phyloP scores from a whole-genome alignment of 2,113 vertebrate species.

The Nibea coibor region DNA sequence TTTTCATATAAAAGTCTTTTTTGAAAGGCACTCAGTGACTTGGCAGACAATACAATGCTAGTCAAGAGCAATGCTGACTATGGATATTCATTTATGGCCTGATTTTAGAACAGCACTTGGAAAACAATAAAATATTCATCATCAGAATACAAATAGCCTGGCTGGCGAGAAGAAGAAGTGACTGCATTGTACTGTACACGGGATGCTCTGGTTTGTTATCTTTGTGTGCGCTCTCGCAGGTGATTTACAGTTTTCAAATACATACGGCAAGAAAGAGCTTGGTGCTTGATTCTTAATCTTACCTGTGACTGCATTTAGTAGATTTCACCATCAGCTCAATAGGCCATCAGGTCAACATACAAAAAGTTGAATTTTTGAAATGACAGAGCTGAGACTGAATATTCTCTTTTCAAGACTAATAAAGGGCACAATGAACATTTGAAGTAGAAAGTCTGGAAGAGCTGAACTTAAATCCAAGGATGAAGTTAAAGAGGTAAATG shows the following conservation, averaged over 20 bases:
- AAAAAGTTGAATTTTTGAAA: not conserved
- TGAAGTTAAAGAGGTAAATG: not conserved
- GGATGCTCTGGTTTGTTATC: constrained; percentile 82
- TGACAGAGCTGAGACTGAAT: not conserved
- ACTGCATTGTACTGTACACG: constrained; percentile 83
- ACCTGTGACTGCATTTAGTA: not conserved
- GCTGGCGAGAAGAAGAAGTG: constrained; percentile 79
- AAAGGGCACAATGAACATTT: not conserved
- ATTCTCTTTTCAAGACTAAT: not conserved
- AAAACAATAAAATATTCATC: constrained; percentile 85
- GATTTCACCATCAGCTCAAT: not conserved
- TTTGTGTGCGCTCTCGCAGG: not conserved
- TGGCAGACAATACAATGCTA: constrained; percentile 68
- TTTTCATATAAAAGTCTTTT: constrained; percentile 87
- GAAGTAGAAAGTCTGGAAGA: not conserved
- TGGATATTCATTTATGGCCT: constrained; percentile 76
- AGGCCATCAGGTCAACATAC: not conserved
- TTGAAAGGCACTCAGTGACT: constrained; percentile 77
- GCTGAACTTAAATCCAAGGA: not conserved
- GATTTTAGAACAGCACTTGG: constrained; percentile 71
- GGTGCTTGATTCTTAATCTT: not conserved
- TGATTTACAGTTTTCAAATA: not conserved
- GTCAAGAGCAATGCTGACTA: constrained; percentile 64
- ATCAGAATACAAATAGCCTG: constrained; percentile 85
- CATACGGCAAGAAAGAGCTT: not conserved